Conservation (phyloP, 92 coral and sea anemone genomes). For the Ricordea florida region DNA sequence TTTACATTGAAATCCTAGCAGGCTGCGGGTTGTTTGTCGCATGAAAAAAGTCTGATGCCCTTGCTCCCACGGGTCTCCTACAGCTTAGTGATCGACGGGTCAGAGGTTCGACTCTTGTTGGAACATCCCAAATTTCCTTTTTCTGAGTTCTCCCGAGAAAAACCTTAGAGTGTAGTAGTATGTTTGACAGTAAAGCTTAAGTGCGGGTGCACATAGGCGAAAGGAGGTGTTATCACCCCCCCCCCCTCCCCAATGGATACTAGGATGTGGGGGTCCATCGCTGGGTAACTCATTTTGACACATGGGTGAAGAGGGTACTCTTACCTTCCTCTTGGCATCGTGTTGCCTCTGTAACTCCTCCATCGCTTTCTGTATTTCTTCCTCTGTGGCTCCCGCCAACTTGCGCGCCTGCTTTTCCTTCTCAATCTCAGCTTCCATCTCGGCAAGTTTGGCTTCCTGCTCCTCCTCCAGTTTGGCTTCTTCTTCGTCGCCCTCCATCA, state of each 20-base stretch:
- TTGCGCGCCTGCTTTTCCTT: slow-evolving; percentile 74
- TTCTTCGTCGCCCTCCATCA: slow-evolving; percentile 80
- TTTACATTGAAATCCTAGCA: too few species aligned
- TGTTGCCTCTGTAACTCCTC: slow-evolving; percentile 82
- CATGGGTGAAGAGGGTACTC: neutral
- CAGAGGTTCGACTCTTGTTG: too few species aligned
- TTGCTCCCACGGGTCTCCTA: too few species aligned
- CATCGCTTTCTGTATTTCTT: slow-evolving; percentile 78
- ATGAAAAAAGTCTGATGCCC: too few species aligned
- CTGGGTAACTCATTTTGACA: too few species aligned
- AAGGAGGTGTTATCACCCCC: neutral
- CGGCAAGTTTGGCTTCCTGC: slow-evolving; percentile 77
- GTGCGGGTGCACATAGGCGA: neutral
- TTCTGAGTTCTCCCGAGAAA: too few species aligned
- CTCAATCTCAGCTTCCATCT: slow-evolving; percentile 88
- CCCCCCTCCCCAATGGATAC: too few species aligned
- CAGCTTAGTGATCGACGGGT: too few species aligned
- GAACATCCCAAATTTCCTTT: too few species aligned
- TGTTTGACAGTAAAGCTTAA: neutral
- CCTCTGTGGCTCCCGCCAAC: slow-evolving; percentile 89
- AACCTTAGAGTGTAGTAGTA: neutral
- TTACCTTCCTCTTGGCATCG: slow-evolving; percentile 90
- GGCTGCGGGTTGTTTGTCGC: too few species aligned
- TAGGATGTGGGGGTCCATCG: too few species aligned
- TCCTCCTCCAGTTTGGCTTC: slow-evolving; percentile 80